Base-by-base conservation (phyloP, 2,113 vertebrate species). In the Diadophis punctatus region DNA sequence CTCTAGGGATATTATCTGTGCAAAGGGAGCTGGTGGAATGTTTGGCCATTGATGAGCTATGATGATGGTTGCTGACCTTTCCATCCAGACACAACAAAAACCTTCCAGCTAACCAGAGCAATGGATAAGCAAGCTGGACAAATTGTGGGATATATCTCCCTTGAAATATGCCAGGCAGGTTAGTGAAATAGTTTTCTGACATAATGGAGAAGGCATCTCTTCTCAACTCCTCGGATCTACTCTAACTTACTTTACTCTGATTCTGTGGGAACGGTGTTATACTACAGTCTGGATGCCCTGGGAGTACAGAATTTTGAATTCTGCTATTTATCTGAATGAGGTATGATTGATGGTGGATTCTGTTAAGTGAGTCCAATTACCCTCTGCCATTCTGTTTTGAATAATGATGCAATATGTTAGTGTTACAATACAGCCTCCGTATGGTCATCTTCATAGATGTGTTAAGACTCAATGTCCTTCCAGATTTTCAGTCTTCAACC, bases 381-480 rank as follows among this genome's bases (percentile, higher is more conserved):
- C 12, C 27, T 12, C 46, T 90, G 94, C 34, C 53, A 23, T 86
- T 56, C 89, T 90, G 22, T 93, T 30, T 89, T 27, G 8, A 23
- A 1, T 93, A 84, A 18, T 93, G 16, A 49, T 39, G 11, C 8
- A 2, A 39, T 18, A 63, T 92, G 86, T 88, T 74, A 88, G 2
- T 90, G 74, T 51, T 48, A 10, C 16, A 88, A n/a, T 52, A 53
- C 51, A 55, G 39, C 87, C 30, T 87, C 93, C 43, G 1, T 80
- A 34, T 14, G 91, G 58, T 87, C 93, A 4, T 56, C 34, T 93
- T 92, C 68, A 90, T 63, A 52, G 6, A 80, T 49, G 14, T 80
- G 74, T 20, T 60, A 52, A 91, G n/a, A 51, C 52, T 92, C 90
- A 91, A 90, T 18, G 60, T 90, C 25, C 74, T 89, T 93, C 91